Evolutionary conservation across 2,888 invertebrate species (phyloP), one percentile per base, ranked within the genome.

Genomic region (Leptinotarsa tumamoca): DNA sequence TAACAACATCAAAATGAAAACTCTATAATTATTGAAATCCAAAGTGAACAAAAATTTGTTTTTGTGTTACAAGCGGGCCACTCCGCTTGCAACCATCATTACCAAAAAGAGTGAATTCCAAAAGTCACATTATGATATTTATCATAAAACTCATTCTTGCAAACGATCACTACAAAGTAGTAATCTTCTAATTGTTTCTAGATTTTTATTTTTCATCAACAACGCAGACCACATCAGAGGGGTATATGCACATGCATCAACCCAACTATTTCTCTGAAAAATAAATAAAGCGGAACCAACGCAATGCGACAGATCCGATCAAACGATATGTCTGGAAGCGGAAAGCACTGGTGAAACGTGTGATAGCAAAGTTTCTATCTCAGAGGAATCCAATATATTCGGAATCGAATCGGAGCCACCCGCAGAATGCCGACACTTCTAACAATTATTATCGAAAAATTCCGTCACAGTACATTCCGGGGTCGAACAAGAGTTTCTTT

Each of bases 361-460:
- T 73, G 75, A 78, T 72, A 75, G 68, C 74, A 61, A 71, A 74
- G 74, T 73, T 74, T 75, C 77, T 74, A 77, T 78, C 77, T 76
- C 78, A 77, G 73, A 78, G 78, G 78, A 78, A 78, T 78, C 71
- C 77, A 78, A 78, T 78, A 78, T 77, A 78, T 78, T 61, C 67
- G 58, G 74, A 66, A 77, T 77, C 71, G 77, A 74, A 72, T 63
- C 72, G 68, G 66, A 56, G 66, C 68, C 68, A 69, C 71, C 77
- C 77, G 58, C 77, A 72, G 68, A 76, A 74, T 71, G 71, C 73
- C 71, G 77, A 77, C 77, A 77, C 69, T 72, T 72, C 77, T 63
- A 77, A 74, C 77, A 74, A 77, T 77, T 77, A 77, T 77, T 77
- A 74, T 74, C 73, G 77, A 77, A 77, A 77, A 74, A 77, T 72